Percentiles rank a stretch among this genome's conserved stretches.
These are phyloP conservation scores for Vollenhovia emeryi DNA, from an alignment of 1,140 invertebrate species.

Conservation along the genomic window DNA sequence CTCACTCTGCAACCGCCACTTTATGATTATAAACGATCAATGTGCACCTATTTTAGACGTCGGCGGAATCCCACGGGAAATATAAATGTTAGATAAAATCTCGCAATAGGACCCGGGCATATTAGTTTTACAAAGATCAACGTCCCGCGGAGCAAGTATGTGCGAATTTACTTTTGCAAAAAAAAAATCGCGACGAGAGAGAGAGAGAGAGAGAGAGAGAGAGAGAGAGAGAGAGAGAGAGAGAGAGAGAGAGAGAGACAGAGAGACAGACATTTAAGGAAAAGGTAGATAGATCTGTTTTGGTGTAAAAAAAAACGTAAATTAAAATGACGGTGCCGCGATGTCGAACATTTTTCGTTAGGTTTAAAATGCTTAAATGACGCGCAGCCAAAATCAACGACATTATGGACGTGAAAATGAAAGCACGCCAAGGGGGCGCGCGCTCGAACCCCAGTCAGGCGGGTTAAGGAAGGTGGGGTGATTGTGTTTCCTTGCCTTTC, in stretches of 20 bases:
- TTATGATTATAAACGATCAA: conserved; percentile 37
- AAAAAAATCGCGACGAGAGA: neutral
- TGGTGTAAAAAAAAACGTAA: neutral
- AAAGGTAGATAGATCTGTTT: neutral
- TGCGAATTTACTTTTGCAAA: conserved; percentile 2
- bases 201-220: neutral
- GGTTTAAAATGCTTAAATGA: conserved; percentile 39
- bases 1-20: conserved; percentile 5
- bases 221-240: neutral
- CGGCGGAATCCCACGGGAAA: neutral
- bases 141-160: neutral
- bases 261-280: no score
- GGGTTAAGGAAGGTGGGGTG: conserved; percentile 29
- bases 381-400: conserved; percentile 48
- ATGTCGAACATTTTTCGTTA: neutral
- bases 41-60: conserved; percentile 5
- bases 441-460: neutral
- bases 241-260: neutral
- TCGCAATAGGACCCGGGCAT: neutral
- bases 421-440: neutral
- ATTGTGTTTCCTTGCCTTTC: conserved; percentile 63
- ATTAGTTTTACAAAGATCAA: conserved; percentile 19
- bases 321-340: neutral
- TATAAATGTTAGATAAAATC: conserved; percentile 38
- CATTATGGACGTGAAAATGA: conserved; percentile 49